Evolutionary conservation across 1,140 invertebrate genomes (phyloP).

Genomic region (Drosophila watanabei): DNA sequence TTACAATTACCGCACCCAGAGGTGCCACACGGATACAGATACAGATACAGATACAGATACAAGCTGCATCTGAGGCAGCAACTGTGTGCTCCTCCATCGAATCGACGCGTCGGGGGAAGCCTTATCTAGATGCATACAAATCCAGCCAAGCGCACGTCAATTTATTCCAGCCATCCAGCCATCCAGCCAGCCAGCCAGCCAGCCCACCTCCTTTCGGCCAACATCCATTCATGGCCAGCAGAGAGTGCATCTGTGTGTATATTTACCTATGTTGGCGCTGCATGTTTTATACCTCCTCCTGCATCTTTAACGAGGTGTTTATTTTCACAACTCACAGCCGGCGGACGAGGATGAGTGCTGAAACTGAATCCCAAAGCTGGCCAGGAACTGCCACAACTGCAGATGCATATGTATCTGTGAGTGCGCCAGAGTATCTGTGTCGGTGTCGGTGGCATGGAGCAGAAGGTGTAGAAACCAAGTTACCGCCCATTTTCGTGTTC

Average conservation of each 20-base stretch:
- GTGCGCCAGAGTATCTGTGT: conserved; percentile 20
- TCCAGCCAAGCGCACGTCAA: conserved; percentile 82
- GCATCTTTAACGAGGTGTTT: conserved; percentile 85
- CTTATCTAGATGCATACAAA: conserved; percentile 84
- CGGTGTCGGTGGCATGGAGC: conserved; percentile 9
- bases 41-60: conserved; percentile 19
- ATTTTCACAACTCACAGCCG: conserved; percentile 84
- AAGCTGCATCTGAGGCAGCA: conserved; percentile 45
- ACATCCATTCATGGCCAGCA: conserved; percentile 31
- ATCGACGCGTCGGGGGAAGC: conserved; percentile 49
- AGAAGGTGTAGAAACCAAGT: conserved; percentile 81
- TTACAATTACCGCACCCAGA: conserved; percentile 85
- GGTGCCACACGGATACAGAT: conserved; percentile 71
- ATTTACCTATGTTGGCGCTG: conserved; percentile 81
- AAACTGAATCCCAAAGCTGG: conserved; percentile 1
- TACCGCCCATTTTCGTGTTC: conserved; percentile 77
- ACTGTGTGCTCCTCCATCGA: conserved; percentile 40
- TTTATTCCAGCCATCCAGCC: conserved; percentile 63
- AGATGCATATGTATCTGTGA: conserved; percentile 22
- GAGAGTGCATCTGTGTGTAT: conserved; percentile 30
- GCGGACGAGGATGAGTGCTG: conserved; percentile 35
- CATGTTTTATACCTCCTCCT: conserved; percentile 81
- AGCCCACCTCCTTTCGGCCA: conserved; percentile 33
- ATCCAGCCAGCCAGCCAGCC: conserved; percentile 62
- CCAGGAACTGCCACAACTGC: conserved; percentile 26